Evolutionary conservation across 2,113 vertebrate species (phyloP).

Genomic region (Malurus elegans): DNA sequence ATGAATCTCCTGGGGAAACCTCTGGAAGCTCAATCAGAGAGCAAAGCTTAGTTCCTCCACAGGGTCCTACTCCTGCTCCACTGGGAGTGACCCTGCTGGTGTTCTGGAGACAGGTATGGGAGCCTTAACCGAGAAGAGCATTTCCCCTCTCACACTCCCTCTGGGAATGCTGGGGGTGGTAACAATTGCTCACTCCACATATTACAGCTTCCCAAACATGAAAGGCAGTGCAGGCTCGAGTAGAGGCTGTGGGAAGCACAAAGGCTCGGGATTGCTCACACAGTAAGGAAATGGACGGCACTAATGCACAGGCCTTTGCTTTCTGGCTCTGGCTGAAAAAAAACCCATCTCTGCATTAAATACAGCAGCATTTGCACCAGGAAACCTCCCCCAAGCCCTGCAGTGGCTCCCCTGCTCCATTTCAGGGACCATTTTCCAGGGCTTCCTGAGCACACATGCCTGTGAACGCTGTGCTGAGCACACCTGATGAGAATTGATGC

Average conservation of each 20-base stretch:
- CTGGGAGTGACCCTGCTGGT: accelerated
- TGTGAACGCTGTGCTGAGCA: neutral
- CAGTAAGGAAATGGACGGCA: neutral
- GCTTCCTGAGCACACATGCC: neutral
- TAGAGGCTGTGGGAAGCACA: neutral
- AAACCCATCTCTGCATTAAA: neutral
- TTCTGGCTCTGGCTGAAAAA: neutral
- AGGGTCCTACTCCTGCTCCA: neutral
- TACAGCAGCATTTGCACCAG: neutral
- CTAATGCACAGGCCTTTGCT: neutral
- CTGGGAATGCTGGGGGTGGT: neutral
- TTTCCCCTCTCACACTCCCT: neutral
- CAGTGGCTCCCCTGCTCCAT: neutral
- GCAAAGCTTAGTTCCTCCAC: neutral
- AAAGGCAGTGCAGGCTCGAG: neutral
- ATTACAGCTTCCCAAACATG: neutral
- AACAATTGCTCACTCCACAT: neutral
- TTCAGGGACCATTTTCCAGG: neutral
- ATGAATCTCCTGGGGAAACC: neutral
- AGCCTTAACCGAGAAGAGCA: neutral
- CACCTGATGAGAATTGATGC: neutral
- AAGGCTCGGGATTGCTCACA: neutral
- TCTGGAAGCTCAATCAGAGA: neutral
- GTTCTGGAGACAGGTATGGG: accelerated
- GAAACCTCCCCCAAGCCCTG: neutral